These are phyloP conservation scores for Tylochromis polylepis DNA, from an alignment of 2,113 vertebrate genomes.

Conservation along the genomic window DNA sequence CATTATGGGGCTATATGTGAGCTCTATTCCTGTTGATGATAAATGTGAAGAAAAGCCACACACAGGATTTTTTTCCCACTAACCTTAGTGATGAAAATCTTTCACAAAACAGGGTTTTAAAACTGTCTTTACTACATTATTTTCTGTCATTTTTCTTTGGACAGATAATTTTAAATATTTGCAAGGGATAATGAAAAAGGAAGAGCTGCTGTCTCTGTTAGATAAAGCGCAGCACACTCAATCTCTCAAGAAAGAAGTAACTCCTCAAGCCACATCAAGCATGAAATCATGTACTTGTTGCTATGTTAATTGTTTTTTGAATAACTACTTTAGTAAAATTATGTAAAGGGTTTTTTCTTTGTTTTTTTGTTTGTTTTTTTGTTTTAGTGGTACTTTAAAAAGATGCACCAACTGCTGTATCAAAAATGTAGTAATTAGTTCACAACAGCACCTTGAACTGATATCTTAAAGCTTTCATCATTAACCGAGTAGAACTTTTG, in stretches of 20 bases:
- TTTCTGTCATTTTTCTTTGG: not conserved
- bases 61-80: not conserved
- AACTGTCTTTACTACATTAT: not conserved
- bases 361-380: fast-evolving
- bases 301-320: not conserved
- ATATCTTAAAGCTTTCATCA: not conserved
- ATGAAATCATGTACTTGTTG: not conserved
- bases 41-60: not conserved
- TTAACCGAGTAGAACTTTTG: not conserved
- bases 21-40: too few species aligned
- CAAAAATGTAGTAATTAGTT: not conserved
- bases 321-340: not conserved
- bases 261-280: not conserved
- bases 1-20: too few species aligned
- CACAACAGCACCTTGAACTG: not conserved
- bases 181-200: not conserved
- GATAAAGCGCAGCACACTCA: not conserved
- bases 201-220: not conserved
- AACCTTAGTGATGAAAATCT: not conserved
- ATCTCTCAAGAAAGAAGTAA: not conserved
- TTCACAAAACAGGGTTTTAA: not conserved
- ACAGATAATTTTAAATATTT: not conserved
- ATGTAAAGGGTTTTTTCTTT: not conserved
- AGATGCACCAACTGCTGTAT: not conserved
- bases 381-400: not conserved